Percentiles rank a stretch among this genome's conserved stretches.
Conservation (phyloP, 2,797 vertebrate genomes). For the Tauraco hartlaubi region DNA sequence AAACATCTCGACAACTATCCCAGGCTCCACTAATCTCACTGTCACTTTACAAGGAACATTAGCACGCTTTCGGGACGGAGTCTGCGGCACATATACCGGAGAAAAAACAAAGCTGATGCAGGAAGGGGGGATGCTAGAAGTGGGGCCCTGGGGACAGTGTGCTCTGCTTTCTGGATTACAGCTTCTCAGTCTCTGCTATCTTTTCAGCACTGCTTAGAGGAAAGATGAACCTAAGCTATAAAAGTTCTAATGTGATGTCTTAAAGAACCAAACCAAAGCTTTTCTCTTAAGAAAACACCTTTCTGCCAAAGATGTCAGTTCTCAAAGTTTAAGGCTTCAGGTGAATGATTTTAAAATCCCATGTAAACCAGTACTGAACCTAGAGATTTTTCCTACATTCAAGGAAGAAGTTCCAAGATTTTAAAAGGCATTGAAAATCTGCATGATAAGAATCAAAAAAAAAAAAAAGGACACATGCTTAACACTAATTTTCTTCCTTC, state of each 20-base stretch:
- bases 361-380: neutral
- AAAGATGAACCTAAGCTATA: neutral
- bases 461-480: rapidly evolving
- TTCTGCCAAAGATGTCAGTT: neutral
- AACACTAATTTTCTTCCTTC: neutral
- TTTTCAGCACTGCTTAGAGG: neutral
- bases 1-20: neutral
- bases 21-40: neutral
- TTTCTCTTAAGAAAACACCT: neutral
- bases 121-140: neutral
- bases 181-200: neutral
- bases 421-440: neutral
- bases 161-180: neutral
- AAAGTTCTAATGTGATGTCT: neutral
- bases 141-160: neutral
- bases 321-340: neutral
- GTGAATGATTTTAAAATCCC: neutral
- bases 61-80: neutral
- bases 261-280: neutral
- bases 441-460: rapidly evolving
- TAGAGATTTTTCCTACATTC: neutral
- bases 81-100: neutral
- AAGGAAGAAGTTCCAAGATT: neutral
- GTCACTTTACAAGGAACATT: neutral
- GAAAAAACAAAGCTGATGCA: neutral